These are phyloP conservation scores for Sceloporus undulatus DNA, from an alignment of 2,113 vertebrate species.

Conservation along the genomic window DNA sequence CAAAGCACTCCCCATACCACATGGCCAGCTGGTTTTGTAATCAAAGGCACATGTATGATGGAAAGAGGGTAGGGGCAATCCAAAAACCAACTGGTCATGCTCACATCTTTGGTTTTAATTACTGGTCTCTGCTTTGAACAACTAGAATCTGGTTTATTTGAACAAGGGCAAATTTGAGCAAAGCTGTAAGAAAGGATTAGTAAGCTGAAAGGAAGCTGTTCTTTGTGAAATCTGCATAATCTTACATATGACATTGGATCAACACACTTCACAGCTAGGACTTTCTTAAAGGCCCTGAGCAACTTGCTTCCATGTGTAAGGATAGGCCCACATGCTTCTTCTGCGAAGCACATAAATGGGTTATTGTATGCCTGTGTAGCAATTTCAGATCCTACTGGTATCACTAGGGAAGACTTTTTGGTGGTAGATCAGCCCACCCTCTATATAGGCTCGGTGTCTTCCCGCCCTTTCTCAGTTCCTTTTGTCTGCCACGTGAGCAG, in stretches of 20 bases:
- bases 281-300: not conserved
- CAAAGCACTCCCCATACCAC: not conserved
- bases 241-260: not conserved
- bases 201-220: not conserved
- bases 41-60: not conserved
- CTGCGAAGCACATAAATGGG: too few relatives aligned
- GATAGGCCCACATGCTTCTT: too few relatives aligned
- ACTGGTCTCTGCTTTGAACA: not conserved
- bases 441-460: too few relatives aligned
- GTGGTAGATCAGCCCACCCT: too few relatives aligned
- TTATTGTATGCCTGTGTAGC: too few relatives aligned
- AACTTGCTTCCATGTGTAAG: too few relatives aligned
- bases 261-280: not conserved
- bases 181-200: not conserved
- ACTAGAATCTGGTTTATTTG: not conserved
- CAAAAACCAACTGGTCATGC: not conserved
- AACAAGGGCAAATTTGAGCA: not conserved
- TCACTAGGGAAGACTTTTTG: too few relatives aligned
- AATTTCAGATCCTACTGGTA: too few relatives aligned
- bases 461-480: too few relatives aligned
- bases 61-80: not conserved
- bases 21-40: constrained; percentile 12
- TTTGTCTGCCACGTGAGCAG: too few relatives aligned
- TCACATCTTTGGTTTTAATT: not conserved
- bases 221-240: not conserved